These are phyloP conservation scores for Cavia aperea DNA, from an alignment of 2,113 vertebrate species.

Conservation along the genomic window DNA sequence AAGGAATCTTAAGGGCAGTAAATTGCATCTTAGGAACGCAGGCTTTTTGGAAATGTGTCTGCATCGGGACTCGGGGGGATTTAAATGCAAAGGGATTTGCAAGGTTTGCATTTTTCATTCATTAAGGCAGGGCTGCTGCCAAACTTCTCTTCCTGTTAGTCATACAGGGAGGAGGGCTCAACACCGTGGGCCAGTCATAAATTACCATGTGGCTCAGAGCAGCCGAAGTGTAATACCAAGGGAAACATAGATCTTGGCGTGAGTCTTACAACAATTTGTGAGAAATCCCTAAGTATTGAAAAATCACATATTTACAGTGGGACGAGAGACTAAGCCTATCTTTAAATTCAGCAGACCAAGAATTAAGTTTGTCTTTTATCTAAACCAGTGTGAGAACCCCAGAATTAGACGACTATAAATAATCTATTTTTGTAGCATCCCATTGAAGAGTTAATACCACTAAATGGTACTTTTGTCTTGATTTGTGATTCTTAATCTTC, in stretches of 20 bases:
- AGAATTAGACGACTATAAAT: constrained; percentile 18
- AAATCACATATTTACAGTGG: constrained; percentile 47
- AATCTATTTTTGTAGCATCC: constrained; percentile 7
- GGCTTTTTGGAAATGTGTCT: constrained; percentile 60
- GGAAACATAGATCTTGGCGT: constrained; percentile 44
- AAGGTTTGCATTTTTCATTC: constrained; percentile 71
- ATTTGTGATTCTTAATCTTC: background rate
- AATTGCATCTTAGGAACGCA: constrained; percentile 52
- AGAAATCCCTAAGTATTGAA: constrained; percentile 57
- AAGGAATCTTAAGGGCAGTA: background rate
- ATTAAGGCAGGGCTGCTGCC: constrained; percentile 61
- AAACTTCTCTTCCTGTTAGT: constrained; percentile 71
- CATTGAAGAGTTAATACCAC: constrained; percentile 5
- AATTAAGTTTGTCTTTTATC: constrained; percentile 22
- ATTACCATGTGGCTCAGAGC: constrained; percentile 17
- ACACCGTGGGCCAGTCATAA: constrained; percentile 23
- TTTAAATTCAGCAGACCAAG: constrained; percentile 40
- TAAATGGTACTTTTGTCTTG: background rate
- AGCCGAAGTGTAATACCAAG: constrained; percentile 25
- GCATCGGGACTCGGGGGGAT: constrained; percentile 50
- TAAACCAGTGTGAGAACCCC: constrained; percentile 35
- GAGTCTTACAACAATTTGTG: constrained; percentile 44
- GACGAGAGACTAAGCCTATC: constrained; percentile 30
- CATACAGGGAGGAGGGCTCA: constrained; percentile 49
- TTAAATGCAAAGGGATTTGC: constrained; percentile 64